Conservation (phyloP, 1,140 invertebrate genomes). For the Tenebrio molitor region DNA sequence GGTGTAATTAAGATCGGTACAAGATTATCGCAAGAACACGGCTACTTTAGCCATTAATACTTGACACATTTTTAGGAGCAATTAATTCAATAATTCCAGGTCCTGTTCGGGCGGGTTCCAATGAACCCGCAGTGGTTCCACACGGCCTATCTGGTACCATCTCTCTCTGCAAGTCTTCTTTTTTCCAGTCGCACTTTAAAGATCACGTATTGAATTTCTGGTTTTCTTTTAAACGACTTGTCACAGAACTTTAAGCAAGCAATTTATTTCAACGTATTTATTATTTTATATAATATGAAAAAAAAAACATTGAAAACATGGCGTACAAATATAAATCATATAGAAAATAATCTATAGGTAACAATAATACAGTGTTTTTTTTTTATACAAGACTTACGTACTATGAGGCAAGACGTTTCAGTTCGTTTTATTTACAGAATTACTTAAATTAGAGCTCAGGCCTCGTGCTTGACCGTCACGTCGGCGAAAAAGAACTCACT, state of each 20-base stretch:
- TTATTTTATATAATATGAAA: constrained; percentile 38
- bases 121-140: constrained; percentile 33
- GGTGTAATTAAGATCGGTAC: constrained; percentile 47
- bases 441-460: constrained; percentile 1
- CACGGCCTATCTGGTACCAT: constrained; percentile 17
- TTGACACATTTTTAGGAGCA: constrained; percentile 51
- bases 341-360: constrained; percentile 53
- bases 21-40: constrained; percentile 48
- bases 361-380: constrained; percentile 45
- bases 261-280: constrained; percentile 50
- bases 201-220: constrained; percentile 36
- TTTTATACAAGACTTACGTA: constrained; percentile 49
- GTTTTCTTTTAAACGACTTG: constrained; percentile 34
- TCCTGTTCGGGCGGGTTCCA: constrained; percentile 25
- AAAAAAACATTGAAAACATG: constrained; percentile 51
- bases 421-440: constrained; percentile 33
- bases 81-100: constrained; percentile 51
- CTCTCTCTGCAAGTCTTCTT: constrained; percentile 7
- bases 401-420: constrained; percentile 52
- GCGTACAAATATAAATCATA: constrained; percentile 49
- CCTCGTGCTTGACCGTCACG: constrained; percentile 49
- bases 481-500: constrained; percentile 61
- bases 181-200: constrained; percentile 30
- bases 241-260: constrained; percentile 37
- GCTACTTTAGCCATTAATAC: constrained; percentile 50